phyloP scores from a whole-genome alignment of 2,113 vertebrate genomes.

The Ceyx melanurus region DNA sequence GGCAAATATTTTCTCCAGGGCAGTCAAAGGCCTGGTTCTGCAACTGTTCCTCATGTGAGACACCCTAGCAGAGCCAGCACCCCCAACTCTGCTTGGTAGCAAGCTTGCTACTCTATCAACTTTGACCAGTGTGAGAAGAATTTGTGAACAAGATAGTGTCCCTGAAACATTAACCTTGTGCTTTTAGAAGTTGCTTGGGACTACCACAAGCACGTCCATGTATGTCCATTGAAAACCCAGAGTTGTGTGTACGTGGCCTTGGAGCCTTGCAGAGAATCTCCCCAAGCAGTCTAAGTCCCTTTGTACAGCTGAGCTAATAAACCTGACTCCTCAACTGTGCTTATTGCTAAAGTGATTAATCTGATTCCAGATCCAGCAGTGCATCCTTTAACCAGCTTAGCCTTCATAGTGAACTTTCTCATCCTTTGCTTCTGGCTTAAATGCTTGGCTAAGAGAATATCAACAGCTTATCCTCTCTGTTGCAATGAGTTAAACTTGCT shows the following conservation, averaged over 20 bases:
- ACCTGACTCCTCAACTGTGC: not conserved
- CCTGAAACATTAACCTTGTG: not conserved
- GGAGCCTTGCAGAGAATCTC: not conserved
- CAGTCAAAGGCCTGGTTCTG: not conserved
- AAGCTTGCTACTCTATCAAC: not conserved
- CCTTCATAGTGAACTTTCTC: not conserved
- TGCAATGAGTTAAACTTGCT: not conserved
- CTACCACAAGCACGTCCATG: fast-evolving
- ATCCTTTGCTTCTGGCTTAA: not conserved
- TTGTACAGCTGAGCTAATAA: not conserved
- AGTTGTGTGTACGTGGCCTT: fast-evolving
- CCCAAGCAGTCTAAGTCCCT: not conserved
- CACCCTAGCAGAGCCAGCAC: not conserved
- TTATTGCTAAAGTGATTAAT: not conserved
- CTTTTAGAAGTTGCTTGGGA: not conserved
- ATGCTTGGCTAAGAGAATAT: not conserved
- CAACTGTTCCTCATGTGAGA: not conserved
- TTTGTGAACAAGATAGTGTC: not conserved
- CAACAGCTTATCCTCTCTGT: not conserved
- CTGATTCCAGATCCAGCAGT: not conserved
- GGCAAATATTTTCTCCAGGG: not conserved
- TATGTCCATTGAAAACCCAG: not conserved
- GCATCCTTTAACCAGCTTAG: not conserved
- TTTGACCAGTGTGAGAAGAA: not conserved
- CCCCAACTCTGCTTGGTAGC: not conserved